Conservation (phyloP, 2,113 vertebrate genomes). For the Rhadina sibilatrix region DNA sequence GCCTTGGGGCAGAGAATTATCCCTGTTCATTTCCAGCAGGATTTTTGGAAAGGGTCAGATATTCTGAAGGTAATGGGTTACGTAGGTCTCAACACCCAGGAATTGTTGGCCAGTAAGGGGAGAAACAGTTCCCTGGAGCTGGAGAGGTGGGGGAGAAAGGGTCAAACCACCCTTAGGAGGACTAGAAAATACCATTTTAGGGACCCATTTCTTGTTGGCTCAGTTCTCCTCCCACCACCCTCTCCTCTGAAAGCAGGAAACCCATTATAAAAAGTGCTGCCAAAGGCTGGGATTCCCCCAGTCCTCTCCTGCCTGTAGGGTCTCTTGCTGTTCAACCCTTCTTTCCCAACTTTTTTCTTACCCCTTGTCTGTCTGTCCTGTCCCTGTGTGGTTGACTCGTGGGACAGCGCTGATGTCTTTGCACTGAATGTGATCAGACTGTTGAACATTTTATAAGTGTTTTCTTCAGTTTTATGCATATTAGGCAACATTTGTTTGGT, state of each 20-base stretch:
- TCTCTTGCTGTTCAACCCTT: neutral
- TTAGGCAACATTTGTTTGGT: neutral
- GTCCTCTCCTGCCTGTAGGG: neutral
- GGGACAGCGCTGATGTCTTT: neutral
- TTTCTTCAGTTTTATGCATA: neutral
- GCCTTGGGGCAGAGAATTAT: neutral
- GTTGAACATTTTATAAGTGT: neutral
- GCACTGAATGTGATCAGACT: neutral
- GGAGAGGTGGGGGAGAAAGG: neutral
- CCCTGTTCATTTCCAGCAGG: neutral
- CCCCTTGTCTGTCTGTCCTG: neutral
- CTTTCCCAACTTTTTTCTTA: neutral
- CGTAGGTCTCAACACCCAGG: rapidly evolving
- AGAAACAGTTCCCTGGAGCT: neutral
- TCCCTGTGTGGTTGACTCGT: neutral
- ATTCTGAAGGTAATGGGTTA: neutral
- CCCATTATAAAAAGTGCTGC: neutral
- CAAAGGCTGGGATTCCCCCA: neutral
- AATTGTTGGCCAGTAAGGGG: neutral
- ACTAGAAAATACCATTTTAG: neutral
- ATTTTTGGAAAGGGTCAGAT: neutral
- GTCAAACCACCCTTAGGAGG: neutral
- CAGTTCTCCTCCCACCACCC: neutral
- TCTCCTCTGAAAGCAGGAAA: neutral
- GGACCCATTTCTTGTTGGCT: neutral